phyloP scores from a whole-genome alignment of 1,140 invertebrate species.

The Protaetia brevitarsis region DNA sequence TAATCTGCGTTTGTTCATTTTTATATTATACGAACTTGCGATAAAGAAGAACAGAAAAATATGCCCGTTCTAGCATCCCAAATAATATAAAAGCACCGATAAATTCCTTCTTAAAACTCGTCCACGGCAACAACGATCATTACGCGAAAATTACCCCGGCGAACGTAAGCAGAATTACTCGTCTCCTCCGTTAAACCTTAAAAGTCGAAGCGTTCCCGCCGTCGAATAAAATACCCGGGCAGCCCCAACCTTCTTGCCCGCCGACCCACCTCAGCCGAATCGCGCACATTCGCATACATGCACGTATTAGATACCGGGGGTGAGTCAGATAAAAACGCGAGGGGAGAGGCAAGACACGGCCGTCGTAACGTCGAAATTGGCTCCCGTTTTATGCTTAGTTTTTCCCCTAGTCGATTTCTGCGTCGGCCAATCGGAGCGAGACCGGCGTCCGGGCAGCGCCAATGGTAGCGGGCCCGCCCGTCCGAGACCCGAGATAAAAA shows the following conservation, averaged over 20 bases:
- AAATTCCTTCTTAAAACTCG: conserved; percentile 1
- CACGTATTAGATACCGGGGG: background rate
- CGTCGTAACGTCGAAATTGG: conserved; percentile 26
- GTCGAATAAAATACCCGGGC: conserved; percentile 11
- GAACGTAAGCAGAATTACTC: conserved; percentile 10
- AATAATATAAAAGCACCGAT: too few species aligned
- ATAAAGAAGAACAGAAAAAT: too few species aligned
- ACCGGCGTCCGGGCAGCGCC: conserved; percentile 27
- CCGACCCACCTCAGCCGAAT: background rate
- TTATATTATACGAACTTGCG: too few species aligned
- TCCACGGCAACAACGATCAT: background rate
- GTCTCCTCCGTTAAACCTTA: background rate
- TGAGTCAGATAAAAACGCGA: background rate
- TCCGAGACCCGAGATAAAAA: conserved; percentile 42
- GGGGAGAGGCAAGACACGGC: background rate
- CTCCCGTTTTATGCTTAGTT: conserved; percentile 34
- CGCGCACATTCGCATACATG: background rate
- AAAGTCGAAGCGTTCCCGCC: background rate
- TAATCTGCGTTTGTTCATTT: too few species aligned
- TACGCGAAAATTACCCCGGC: background rate
- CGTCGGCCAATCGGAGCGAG: conserved; percentile 36
- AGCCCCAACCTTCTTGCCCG: background rate
- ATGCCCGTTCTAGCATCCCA: too few species aligned
- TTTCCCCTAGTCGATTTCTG: conserved; percentile 43
- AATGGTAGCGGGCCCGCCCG: conserved; percentile 31